Evolutionary conservation across 2,113 vertebrate species (phyloP), one percentile per base, ranked within the genome.

Genomic region (Verasper variegatus): DNA sequence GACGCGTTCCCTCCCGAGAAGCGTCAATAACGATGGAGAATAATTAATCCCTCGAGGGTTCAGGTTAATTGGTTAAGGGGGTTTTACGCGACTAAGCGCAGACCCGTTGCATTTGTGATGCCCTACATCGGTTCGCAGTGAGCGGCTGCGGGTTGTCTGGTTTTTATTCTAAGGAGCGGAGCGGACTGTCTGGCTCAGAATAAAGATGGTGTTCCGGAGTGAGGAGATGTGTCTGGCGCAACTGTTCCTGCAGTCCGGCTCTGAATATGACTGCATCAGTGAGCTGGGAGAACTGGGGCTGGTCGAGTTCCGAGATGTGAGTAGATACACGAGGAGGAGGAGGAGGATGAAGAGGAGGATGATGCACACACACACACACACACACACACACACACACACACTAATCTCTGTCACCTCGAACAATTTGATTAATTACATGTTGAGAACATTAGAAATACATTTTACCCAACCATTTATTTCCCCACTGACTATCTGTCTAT

Each of bases 261-360:
- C 97, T 57, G 97, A 98, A 71, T 99, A 99, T 87, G 96, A 98
- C 94, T 98, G 98, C 94, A 96, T 99, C 84, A 97, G 98, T 90
- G 96, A 96, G 84, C 95, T 98, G 61, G 98, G 98, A 42, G 97
- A 99, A 91, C 94, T 95, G 80, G 97, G 97, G 80, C 95, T 99
- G 92, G 98, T 96, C 71, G 96, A 98, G 91, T 99, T 99, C 82
- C 88, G 98, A 94, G 98, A 99, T 87, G 98, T 99, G 92, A 99
- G 98, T 97, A 91, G 42, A 83, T 37, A 37, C 35, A 37, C 9
- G 14, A 58, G 47, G 31, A 31, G 27, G 27, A 27, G 26, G 26
- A 31, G 31, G 27, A 31, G 31, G 31, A 31, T 31, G 31, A 31
- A 31, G 31, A 31, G 31, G 31, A 6, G 31, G 31, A 27, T 4